phyloP scores from a whole-genome alignment of 1,140 invertebrate species.

The Diabrotica virgifera region DNA sequence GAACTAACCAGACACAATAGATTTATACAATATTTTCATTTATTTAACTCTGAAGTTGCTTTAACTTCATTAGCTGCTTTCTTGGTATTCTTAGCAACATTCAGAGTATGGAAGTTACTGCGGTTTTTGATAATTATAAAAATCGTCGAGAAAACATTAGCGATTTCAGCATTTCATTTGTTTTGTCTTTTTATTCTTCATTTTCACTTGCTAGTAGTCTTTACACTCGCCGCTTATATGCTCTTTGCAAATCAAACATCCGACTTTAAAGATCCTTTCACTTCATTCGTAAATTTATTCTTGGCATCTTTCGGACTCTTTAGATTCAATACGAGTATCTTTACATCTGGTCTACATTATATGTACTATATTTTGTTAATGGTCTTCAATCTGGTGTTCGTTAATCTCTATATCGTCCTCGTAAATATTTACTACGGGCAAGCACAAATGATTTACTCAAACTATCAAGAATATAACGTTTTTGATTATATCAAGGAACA shows the following conservation, averaged over 20 bases:
- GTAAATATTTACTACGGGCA: constrained; percentile 30
- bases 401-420: constrained; percentile 29
- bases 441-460: constrained; percentile 24
- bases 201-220: constrained; percentile 23
- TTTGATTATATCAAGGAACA: constrained; percentile 23
- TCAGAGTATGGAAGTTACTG: constrained; percentile 35
- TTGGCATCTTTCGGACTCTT: constrained; percentile 19
- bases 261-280: constrained; percentile 24
- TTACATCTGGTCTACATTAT: constrained; percentile 20
- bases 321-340: constrained; percentile 17
- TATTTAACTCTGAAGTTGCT: constrained; percentile 26
- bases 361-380: constrained; percentile 27
- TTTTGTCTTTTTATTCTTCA: constrained; percentile 25
- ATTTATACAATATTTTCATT: constrained; percentile 35
- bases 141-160: constrained; percentile 32
- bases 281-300: constrained; percentile 22
- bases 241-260: constrained; percentile 25
- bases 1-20: constrained; percentile 31
- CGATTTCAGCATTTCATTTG: constrained; percentile 15
- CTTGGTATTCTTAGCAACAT: constrained; percentile 33
- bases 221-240: constrained; percentile 20
- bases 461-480: constrained; percentile 16
- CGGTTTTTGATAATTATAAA: constrained; percentile 32
- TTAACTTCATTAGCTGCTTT: constrained; percentile 25
- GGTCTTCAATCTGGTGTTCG: constrained; percentile 26